Evolutionary conservation across 2,888 invertebrate genomes (phyloP).

Genomic region (Auanema sp.): DNA sequence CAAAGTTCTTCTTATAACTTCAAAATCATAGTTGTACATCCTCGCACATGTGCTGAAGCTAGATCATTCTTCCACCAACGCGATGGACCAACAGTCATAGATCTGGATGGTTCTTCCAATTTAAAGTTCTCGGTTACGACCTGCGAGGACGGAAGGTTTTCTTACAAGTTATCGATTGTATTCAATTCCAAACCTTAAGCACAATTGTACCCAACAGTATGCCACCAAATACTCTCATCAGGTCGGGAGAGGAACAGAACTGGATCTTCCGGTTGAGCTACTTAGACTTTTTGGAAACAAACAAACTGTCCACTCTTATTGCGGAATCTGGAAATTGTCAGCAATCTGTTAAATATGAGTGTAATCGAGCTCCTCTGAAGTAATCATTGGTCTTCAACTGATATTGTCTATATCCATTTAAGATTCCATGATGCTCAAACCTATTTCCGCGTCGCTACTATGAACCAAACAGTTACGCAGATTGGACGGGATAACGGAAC

Average conservation of each 20-base stretch:
- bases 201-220: slow-evolving; percentile 53
- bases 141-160: slow-evolving; percentile 32
- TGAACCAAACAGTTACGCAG: slow-evolving; percentile 27
- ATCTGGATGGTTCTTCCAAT: slow-evolving; percentile 53
- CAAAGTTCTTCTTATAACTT: no score
- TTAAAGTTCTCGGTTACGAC: slow-evolving; percentile 37
- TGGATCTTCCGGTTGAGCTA: slow-evolving; percentile 41
- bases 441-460: slow-evolving; percentile 40
- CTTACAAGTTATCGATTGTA: not conserved
- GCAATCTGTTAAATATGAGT: slow-evolving; percentile 43
- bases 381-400: slow-evolving; percentile 13
- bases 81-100: slow-evolving; percentile 51
- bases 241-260: slow-evolving; percentile 26
- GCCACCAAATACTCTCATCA: slow-evolving; percentile 36
- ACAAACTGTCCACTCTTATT: slow-evolving; percentile 36
- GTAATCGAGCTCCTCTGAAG: slow-evolving; percentile 46
- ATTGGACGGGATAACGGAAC: slow-evolving; percentile 30
- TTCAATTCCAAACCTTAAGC: slow-evolving; percentile 15
- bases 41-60: slow-evolving; percentile 55
- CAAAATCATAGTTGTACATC: slow-evolving; percentile 32
- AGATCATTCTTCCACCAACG: slow-evolving; percentile 36
- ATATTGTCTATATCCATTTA: not conserved
- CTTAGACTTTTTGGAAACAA: slow-evolving; percentile 35
- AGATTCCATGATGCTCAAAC: slow-evolving; percentile 33
- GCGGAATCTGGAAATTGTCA: slow-evolving; percentile 33